These are phyloP conservation scores for Pomacea canaliculata DNA, from an alignment of 2,888 invertebrate species.

Conservation along the genomic window DNA sequence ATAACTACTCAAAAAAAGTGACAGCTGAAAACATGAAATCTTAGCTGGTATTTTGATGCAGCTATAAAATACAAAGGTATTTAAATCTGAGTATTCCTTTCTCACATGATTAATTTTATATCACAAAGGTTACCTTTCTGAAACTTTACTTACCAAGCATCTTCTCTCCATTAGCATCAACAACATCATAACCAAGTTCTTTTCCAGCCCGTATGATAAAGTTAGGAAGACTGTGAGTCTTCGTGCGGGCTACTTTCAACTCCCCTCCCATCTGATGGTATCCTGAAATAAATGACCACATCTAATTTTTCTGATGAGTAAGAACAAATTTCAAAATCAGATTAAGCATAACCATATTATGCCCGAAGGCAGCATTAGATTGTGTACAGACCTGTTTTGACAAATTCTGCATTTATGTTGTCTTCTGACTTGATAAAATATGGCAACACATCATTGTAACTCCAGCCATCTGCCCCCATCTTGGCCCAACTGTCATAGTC, in stretches of 20 bases:
- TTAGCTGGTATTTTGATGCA: too few relatives aligned
- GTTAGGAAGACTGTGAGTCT: conserved; percentile 46
- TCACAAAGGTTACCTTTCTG: too few relatives aligned
- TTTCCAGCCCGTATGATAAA: conserved; percentile 72
- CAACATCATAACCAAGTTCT: conserved; percentile 74
- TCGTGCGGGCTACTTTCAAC: conserved; percentile 49
- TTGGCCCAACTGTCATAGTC: conserved; percentile 91
- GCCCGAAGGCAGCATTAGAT: background rate
- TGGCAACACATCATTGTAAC: conserved; percentile 81
- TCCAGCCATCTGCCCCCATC: conserved; percentile 90
- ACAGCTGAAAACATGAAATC: too few relatives aligned
- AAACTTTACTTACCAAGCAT: conserved; percentile 7
- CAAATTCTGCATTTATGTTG: conserved; percentile 24
- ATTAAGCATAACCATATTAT: too few relatives aligned
- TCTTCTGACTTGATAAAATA: conserved; percentile 73
- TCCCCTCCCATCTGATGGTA: conserved; percentile 61
- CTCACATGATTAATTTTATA: too few relatives aligned
- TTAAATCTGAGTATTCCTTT: too few relatives aligned
- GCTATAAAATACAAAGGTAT: too few relatives aligned
- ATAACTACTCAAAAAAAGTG: too few relatives aligned
- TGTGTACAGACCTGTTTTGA: conserved; percentile 12
- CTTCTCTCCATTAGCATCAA: conserved; percentile 71
- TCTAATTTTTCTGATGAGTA: too few relatives aligned
- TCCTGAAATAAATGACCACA: conserved; percentile 30
- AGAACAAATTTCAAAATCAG: too few relatives aligned